Conservation (phyloP, 2,113 vertebrate genomes). For the Heloderma charlesbogerti region DNA sequence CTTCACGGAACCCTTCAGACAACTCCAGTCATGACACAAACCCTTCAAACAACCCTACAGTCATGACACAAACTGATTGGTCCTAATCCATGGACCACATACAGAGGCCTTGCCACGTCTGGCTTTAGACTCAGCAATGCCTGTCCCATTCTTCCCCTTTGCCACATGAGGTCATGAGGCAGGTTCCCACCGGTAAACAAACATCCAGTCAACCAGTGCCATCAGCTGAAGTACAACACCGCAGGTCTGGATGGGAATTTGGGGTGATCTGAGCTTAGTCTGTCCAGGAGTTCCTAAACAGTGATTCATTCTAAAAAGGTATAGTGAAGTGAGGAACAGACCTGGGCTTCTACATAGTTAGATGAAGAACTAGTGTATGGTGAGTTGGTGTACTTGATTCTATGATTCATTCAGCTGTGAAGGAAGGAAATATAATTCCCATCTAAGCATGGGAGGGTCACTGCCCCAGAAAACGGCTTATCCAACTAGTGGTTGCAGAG, state of each 20-base stretch:
- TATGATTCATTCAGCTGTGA: constrained; percentile 38
- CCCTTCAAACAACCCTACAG: neutral
- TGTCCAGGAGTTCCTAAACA: neutral
- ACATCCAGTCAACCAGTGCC: neutral
- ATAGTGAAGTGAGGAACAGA: constrained; percentile 6
- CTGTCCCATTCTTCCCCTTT: neutral
- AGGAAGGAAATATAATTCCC: constrained; percentile 32
- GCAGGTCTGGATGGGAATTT: constrained; percentile 10
- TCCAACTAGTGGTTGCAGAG: too few species aligned
- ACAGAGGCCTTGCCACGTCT: neutral
- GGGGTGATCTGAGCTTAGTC: neutral
- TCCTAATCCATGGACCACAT: too few species aligned
- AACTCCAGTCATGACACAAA: too few species aligned
- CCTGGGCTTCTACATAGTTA: neutral
- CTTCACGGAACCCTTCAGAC: neutral
- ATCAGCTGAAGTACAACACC: constrained; percentile 19
- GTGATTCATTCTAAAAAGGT: neutral
- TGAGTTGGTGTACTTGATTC: constrained; percentile 11
- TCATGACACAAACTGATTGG: neutral
- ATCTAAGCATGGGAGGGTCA: neutral
- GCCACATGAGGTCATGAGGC: neutral
- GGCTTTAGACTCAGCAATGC: neutral
- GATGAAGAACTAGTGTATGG: neutral
- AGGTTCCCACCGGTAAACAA: neutral
- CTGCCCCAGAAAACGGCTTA: neutral